A percentile compares a stretch with the other conserved stretches of the same genome.
phyloP scores from a whole-genome alignment of 2,888 invertebrate genomes.

The Isoperla grammatica region DNA sequence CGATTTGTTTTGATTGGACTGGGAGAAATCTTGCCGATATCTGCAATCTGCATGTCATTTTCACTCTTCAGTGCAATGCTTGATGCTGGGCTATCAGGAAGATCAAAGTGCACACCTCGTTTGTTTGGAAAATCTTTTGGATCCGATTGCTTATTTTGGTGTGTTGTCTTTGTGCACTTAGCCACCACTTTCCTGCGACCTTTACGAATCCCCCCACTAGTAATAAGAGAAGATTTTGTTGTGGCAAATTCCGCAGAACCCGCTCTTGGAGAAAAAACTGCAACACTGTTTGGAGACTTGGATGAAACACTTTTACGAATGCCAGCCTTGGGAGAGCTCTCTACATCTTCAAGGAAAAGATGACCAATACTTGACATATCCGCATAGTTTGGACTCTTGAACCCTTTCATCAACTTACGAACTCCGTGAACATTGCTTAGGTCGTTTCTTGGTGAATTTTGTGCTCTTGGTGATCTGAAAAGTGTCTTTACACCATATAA shows the following conservation, averaged over 20 bases:
- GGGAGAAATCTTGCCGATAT: neutral
- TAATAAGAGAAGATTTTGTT: too few relatives aligned
- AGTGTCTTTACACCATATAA: constrained; percentile 44
- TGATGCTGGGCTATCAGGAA: neutral
- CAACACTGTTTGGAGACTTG: too few relatives aligned
- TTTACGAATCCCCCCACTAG: too few relatives aligned
- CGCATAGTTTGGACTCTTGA: constrained; percentile 20
- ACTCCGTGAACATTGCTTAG: constrained; percentile 45
- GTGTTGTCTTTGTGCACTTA: too few relatives aligned
- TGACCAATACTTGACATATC: neutral
- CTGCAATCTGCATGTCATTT: too few relatives aligned
- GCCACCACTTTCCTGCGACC: too few relatives aligned
- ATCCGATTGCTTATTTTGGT: neutral
- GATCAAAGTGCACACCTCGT: neutral
- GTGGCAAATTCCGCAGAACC: too few relatives aligned
- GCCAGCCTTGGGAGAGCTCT: too few relatives aligned
- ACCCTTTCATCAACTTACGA: constrained; percentile 39
- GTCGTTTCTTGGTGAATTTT: constrained; percentile 42
- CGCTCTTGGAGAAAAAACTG: too few relatives aligned
- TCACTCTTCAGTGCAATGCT: too few relatives aligned
- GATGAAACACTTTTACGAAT: too few relatives aligned
- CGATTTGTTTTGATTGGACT: neutral
- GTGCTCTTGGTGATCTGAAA: constrained; percentile 38
- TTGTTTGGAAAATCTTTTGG: neutral
- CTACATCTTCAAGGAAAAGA: neutral